Base-by-base conservation (phyloP, 2,113 vertebrate genomes). In the Numida meleagris region DNA sequence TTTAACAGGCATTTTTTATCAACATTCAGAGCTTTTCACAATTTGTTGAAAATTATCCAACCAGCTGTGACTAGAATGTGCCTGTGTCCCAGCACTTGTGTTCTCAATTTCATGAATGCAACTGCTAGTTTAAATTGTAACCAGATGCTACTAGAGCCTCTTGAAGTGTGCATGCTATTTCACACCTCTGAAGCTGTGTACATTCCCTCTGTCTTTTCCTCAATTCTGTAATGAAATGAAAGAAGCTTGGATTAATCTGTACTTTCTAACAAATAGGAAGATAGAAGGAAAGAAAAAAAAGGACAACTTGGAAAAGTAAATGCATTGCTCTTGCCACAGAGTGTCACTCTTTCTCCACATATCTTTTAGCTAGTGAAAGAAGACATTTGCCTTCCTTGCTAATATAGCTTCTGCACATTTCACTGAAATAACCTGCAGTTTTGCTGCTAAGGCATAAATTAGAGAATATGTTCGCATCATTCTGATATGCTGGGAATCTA, bases 311-410 rank as follows among this genome's bases (percentile, higher is more conserved):
- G 46, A 67, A 73, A 66, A 85, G 82, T 29, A 21, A 75, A 67
- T 95, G 38, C n/a, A 45, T 80, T 66, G 5, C 24, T 93, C 34
- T 94, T 86, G 86, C 97, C 97, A 97, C 96, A 93, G 59, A 82
- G 97, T 96, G 97, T 97, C 97, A 96, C 96, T 85, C 86, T 97
- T 80, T 50, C 89, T 59, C 90, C 71, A 91, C 13, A 4, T 61
- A 45, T 36, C 11, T 73, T 63, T 80, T 57, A 83, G 8, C 38
- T 42, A 68, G 16, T 48, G 34, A 87, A 48, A 83, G 19, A 31
- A 57, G n/a, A 57, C 80, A 51, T 67, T 27, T 48, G 6, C 38
- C 29, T 14, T 75, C 61, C 70, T 91, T 82, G 21, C 23, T 33
- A 43, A 21, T 40, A 5, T 4, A 48, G 12, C 46, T 82, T 61